These are phyloP conservation scores for Geotrypetes seraphini DNA, from an alignment of 2,797 vertebrate species.

Conservation along the genomic window DNA sequence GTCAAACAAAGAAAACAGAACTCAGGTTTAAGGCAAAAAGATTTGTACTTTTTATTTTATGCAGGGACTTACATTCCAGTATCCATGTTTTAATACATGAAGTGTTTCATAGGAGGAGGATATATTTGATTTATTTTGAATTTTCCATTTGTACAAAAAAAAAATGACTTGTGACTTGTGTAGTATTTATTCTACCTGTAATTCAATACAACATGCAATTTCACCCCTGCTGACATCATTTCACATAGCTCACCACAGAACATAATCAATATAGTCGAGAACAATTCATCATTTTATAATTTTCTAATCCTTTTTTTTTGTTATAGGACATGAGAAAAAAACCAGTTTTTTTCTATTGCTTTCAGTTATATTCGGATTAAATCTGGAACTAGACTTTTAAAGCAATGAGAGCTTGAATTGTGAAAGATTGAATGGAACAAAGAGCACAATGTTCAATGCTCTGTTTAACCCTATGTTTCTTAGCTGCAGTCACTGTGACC, in stretches of 20 bases:
- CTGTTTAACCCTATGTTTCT: too few species aligned
- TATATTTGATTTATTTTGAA: neutral
- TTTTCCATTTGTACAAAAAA: neutral
- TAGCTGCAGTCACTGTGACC: too few species aligned
- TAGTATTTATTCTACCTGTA: conserved; percentile 2
- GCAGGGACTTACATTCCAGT: neutral
- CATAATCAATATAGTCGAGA: conserved; percentile 1
- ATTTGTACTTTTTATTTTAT: conserved; percentile 1
- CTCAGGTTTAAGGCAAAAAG: too few species aligned
- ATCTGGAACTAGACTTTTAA: conserved; percentile 8
- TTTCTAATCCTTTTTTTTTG: conserved; percentile 6
- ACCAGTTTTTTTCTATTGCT: conserved; percentile 15
- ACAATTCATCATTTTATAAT: neutral
- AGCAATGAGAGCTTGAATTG: neutral
- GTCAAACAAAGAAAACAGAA: too few species aligned
- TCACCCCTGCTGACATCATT: neutral
- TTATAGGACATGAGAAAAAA: too few species aligned
- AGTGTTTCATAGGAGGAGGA: neutral
- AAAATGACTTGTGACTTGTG: neutral
- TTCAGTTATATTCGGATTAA: conserved; percentile 12
- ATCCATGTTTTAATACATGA: neutral
- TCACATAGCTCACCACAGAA: conserved; percentile 2
- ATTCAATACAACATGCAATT: conserved; percentile 4
- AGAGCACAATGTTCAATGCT: neutral
- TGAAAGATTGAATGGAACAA: neutral